Base-by-base conservation (phyloP, 2,888 invertebrate species). In the Abscondita cerata region DNA sequence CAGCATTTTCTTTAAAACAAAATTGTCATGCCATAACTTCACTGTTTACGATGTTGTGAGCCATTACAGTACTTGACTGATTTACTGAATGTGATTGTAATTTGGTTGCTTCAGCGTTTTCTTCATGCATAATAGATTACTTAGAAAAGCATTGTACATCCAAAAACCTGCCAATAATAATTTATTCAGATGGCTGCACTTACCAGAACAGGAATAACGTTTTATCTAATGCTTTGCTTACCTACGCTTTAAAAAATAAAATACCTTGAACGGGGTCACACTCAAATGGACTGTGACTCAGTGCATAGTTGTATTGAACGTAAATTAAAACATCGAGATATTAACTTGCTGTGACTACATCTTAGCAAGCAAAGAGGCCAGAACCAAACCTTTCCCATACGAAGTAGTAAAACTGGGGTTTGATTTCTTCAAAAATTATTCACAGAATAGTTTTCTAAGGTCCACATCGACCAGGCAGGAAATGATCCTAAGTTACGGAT, bases 1-100 rank as follows among this genome's bases (percentile, higher is more conserved):
- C n/a, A n/a, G 66, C 62, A 1, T 66, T 16, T 73, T 73, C 52
- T 74, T 65, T 50, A 72, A 71, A 53, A 68, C 60, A 73, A 36
- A 36, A 36, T 36, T 36, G 36, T 36, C 36, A 36, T 36, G 36
- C 36, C 36, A 36, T 36, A 36, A 74, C 51, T 72, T 68, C 56
- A 73, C 69, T 1, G 20, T 73, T 46, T 73, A 62, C 56, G 53
- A 74, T 57, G 25, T 74, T 6, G 59, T 51, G 31, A 65, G 63
- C 9, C 44, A 70, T 5, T 59, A 68, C 25, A 67, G 50, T n/a
- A 53, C 25, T 36, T 73, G 73, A 65, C 56, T 38, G 68, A 25
- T 73, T 70, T 70, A 54, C 67, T 51, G 72, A 74, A 46, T 46
- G 54, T 13, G 67, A 69, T 46, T 69, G 66, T 9, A 59, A 61